Conservation (phyloP, 1,140 invertebrate genomes). For the Rhynchophorus ferrugineus region DNA sequence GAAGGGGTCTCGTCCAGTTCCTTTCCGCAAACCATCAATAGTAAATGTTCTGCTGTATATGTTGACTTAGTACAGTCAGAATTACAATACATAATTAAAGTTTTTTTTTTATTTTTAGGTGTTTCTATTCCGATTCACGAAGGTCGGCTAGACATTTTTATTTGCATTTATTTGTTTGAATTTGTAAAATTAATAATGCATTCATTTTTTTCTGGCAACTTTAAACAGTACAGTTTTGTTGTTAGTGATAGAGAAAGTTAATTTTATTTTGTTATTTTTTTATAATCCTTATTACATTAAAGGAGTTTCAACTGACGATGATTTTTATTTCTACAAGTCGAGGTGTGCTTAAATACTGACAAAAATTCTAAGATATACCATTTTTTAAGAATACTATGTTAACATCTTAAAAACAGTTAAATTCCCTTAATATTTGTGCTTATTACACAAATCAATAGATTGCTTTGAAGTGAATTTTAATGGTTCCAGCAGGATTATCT, state of each 20-base stretch:
- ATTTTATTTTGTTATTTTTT: neutral
- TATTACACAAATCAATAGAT: too few species aligned
- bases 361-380: too few species aligned
- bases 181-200: too few species aligned
- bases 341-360: too few species aligned
- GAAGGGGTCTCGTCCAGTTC: slow-evolving; percentile 7
- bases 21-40: neutral
- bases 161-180: neutral
- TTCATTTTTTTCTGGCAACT: too few species aligned
- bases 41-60: slow-evolving; percentile 13
- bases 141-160: too few species aligned
- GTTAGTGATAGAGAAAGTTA: neutral
- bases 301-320: neutral
- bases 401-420: too few species aligned
- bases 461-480: too few species aligned
- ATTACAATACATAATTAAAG: slow-evolving; percentile 6
- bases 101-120: slow-evolving; percentile 9
- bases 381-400: too few species aligned
- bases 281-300: neutral
- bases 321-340: neutral
- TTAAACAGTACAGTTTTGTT: neutral
- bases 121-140: slow-evolving; percentile 8
- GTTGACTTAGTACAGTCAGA: slow-evolving; percentile 9
- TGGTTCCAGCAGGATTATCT: too few species aligned
- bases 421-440: too few species aligned